These are phyloP conservation scores for Patiria pectinifera DNA, from an alignment of 53 echinoderm and acorn worm genomes.

Conservation along the genomic window DNA sequence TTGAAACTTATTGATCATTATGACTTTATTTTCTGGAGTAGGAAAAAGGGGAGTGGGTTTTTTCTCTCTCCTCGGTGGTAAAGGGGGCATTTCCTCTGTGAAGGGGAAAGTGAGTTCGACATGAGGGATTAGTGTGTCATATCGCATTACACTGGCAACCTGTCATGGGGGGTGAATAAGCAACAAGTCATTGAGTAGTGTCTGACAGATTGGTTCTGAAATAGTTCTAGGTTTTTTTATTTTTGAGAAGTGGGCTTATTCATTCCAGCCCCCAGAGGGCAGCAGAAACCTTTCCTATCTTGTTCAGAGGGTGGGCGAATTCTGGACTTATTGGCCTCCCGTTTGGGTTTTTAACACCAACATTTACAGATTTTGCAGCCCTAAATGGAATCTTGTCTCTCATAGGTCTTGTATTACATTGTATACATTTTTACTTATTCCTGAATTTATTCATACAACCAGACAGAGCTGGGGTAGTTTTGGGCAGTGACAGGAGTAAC, in stretches of 20 bases:
- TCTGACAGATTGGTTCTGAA: background rate
- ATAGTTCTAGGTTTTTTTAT: background rate
- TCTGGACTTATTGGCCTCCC: background rate
- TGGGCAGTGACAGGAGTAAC: too few species aligned
- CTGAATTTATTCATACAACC: too few species aligned
- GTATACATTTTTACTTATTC: too few species aligned
- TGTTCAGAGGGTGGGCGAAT: background rate
- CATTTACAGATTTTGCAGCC: too few species aligned
- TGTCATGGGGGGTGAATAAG: slow-evolving; percentile 13
- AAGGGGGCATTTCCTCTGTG: background rate
- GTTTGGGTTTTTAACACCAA: too few species aligned
- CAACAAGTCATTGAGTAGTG: background rate
- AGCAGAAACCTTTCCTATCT: background rate
- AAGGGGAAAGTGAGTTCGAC: background rate
- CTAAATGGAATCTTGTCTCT: too few species aligned
- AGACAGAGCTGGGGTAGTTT: too few species aligned
- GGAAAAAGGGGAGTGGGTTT: background rate
- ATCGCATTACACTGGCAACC: background rate
- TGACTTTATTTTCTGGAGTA: background rate
- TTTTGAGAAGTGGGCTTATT: background rate
- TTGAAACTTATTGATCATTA: background rate
- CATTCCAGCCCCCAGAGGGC: background rate
- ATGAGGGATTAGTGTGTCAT: slow-evolving; percentile 27
- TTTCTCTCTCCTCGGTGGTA: background rate
- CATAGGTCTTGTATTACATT: too few species aligned